A percentile compares a stretch with the other conserved stretches of the same genome.
These are phyloP conservation scores for Belonocnema kinseyi DNA, from an alignment of 1,140 invertebrate species.

Conservation along the genomic window DNA sequence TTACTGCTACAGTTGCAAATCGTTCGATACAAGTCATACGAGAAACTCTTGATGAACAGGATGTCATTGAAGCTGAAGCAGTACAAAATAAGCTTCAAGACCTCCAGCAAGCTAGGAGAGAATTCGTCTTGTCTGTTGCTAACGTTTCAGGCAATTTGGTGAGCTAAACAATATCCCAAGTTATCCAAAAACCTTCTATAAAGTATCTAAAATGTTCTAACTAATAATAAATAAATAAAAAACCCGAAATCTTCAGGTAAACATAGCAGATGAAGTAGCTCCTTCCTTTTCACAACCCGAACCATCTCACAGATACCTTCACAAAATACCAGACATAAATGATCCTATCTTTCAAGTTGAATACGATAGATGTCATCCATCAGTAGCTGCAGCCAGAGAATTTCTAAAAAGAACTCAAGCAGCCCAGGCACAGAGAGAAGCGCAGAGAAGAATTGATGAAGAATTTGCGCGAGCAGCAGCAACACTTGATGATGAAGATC, in stretches of 20 bases:
- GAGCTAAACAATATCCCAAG: conserved; percentile 32
- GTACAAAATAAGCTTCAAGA: conserved; percentile 56
- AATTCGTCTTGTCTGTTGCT: conserved; percentile 61
- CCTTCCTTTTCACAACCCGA: neutral
- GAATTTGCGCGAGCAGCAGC: conserved; percentile 40
- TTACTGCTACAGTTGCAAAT: conserved; percentile 49
- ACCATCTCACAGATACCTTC: neutral
- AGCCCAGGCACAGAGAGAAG: conserved; percentile 33
- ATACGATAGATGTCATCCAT: conserved; percentile 50
- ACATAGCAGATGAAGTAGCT: neutral
- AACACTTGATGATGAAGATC: conserved; percentile 26
- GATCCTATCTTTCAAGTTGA: conserved; percentile 42
- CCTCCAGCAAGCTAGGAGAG: conserved; percentile 62
- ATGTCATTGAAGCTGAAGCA: conserved; percentile 49
- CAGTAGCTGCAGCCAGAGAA: conserved; percentile 48
- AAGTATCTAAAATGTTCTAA: neutral
- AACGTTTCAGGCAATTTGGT: conserved; percentile 57
- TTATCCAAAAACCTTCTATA: neutral
- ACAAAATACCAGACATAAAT: neutral
- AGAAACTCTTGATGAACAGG: conserved; percentile 61
- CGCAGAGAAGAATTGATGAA: conserved; percentile 35
- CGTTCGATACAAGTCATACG: conserved; percentile 57
- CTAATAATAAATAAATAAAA: conserved; percentile 1
- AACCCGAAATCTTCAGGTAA: neutral
- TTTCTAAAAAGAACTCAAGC: conserved; percentile 36